phyloP scores from a whole-genome alignment of 2,888 invertebrate genomes.

The Trissoscelio sp. region DNA sequence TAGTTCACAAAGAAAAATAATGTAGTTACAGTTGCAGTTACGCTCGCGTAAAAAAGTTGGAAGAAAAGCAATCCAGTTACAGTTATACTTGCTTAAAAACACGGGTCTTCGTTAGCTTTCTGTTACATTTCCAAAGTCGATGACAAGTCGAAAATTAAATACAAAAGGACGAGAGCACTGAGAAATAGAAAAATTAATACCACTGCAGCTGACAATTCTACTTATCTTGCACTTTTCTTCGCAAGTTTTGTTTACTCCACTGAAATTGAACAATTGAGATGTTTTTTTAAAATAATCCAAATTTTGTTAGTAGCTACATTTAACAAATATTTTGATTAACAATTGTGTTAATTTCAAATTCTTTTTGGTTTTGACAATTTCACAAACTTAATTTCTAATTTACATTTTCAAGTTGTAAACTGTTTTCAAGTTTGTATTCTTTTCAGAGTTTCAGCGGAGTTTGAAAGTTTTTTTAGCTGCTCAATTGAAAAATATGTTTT shows the following conservation, averaged over 20 bases:
- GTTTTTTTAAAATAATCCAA: no score
- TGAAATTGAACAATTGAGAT: slow-evolving; percentile 5
- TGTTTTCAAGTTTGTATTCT: no score
- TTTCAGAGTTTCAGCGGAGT: no score
- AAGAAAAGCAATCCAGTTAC: slow-evolving; percentile 47
- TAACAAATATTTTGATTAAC: no score
- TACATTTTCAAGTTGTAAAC: no score
- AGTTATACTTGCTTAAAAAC: slow-evolving; percentile 39
- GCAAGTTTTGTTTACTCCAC: slow-evolving; percentile 1
- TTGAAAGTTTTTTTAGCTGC: no score
- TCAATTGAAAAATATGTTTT: no score
- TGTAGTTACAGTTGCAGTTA: slow-evolving; percentile 23
- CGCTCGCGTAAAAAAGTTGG: slow-evolving; percentile 26
- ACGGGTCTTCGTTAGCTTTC: slow-evolving; percentile 34
- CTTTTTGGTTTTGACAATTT: no score
- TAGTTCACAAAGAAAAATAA: slow-evolving; percentile 39
- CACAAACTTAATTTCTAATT: no score
- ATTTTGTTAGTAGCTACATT: no score
- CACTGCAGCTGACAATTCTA: slow-evolving; percentile 10
- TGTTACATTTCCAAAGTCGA: slow-evolving; percentile 46
- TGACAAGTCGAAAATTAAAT: slow-evolving; percentile 48
- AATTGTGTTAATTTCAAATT: no score
- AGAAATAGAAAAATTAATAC: slow-evolving; percentile 28
- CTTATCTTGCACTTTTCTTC: not conserved
- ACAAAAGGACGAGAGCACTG: slow-evolving; percentile 14